Base-by-base conservation (phyloP, 2,797 vertebrate species). In the Coranthus polyacanthus region DNA sequence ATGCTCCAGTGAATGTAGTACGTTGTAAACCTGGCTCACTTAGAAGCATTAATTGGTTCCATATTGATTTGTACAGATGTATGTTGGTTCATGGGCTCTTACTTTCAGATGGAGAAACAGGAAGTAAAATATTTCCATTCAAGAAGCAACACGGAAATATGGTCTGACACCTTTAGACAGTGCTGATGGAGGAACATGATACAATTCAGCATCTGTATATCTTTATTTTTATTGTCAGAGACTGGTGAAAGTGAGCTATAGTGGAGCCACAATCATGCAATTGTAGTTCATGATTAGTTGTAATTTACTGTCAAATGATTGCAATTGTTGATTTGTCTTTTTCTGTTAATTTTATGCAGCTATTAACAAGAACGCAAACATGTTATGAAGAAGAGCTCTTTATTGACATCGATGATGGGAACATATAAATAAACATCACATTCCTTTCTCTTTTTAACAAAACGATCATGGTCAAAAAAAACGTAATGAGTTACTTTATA, bases 31-130 rank as follows among this genome's bases (percentile, higher is more conserved):
- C 24, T 70, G 62, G 8, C 13, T 54, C 42, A 52, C 42, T 6
- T 34, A 26, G 8, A 17, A 16, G 20, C 64, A 49, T 66, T 68
- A 78, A 83, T 72, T 82, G 75, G 47, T 76, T 88, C 54, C 75
- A 79, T 64, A 73, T 72, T 75, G 60, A 76, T 67, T 51, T 24
- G 39, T 37, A 52, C 52, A 56, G 64, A 81, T 79, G 53, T 38
- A 26, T 21, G 47, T 55, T 52, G 37, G 24, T 43, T 69, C 9
- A n/a, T n/a, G n/a, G n/a, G 1, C 12, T 66, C 8, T 8, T 15
- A 55, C n/a, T n/a, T n/a, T n/a, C 24, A 50, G 29, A 13, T 15
- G 37, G 6, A 12, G 34, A 44, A 64, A 42, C 72, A 49, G 43
- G 37, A 75, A 55, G 52, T 43, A 3, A 21, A 4, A 3, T 37